phyloP scores from a whole-genome alignment of 2,888 invertebrate genomes.

The Patella ulyssiponensis region DNA sequence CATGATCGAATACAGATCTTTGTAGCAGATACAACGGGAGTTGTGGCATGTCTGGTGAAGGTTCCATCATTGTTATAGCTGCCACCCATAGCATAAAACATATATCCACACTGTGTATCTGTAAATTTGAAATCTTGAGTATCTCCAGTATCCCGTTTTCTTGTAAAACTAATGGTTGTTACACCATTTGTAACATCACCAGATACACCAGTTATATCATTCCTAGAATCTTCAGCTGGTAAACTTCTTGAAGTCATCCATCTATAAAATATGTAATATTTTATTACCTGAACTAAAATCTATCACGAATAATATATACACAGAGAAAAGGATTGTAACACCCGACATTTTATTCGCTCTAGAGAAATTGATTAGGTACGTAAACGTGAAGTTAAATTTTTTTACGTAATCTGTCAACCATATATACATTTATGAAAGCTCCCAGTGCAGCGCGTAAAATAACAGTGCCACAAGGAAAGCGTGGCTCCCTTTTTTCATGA shows the following conservation, averaged over 20 bases:
- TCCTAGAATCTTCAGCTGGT: conserved; percentile 37
- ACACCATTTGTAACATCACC: conserved; percentile 37
- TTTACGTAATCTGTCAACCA: too few species aligned
- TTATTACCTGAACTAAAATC: too few species aligned
- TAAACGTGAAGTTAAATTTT: too few species aligned
- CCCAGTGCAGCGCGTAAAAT: too few species aligned
- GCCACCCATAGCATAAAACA: conserved; percentile 49
- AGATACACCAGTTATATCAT: conserved; percentile 33
- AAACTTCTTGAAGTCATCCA: conserved; percentile 9
- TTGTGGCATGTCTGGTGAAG: conserved; percentile 25
- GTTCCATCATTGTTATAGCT: conserved; percentile 11
- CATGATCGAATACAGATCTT: conserved; percentile 29
- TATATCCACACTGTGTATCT: conserved; percentile 64
- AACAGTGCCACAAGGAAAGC: too few species aligned
- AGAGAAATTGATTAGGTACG: too few species aligned
- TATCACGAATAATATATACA: too few species aligned
- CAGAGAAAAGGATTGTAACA: too few species aligned
- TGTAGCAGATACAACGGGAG: conserved; percentile 24
- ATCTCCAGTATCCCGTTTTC: conserved; percentile 42
- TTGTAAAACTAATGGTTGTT: conserved; percentile 44
- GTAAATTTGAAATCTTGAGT: conserved; percentile 32
- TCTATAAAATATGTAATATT: conserved; percentile 3
- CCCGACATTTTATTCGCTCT: too few species aligned
- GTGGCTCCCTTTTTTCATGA: too few species aligned
- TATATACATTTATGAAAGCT: too few species aligned